Evolutionary conservation across 2,888 invertebrate genomes (phyloP), one percentile per base, ranked within the genome.

Genomic region (Imbricaverruca yamaguchii): DNA sequence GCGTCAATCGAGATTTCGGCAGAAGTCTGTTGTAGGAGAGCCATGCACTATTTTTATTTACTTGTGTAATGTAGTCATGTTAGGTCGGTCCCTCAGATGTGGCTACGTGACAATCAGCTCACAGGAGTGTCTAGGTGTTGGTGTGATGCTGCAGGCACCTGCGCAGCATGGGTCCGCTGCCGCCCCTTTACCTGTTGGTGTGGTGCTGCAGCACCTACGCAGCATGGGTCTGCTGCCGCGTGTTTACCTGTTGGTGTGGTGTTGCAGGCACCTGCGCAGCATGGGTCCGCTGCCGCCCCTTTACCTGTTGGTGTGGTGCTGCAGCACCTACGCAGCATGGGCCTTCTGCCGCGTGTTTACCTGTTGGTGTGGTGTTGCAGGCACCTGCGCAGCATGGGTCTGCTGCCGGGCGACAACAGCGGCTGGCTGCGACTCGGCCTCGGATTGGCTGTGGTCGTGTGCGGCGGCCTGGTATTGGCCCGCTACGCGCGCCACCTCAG

Each of bases 401-500:
- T 59, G 11, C 59, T 59, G 65, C 23, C 65, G 15, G 8, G 65
- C 11, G 65, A 79, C 59, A 79, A 79, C 57, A 23, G 57, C 13
- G 79, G 79, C 59, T 79, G 74, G 74, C 18, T 74, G 74, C 53
- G 55, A 18, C 74, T 74, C 74, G 79, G 79, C 57, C 13, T 79
- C 57, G 79, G 79, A 79, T 79, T 79, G 79, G 79, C 79, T 13
- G 79, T 25, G 13, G 57, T 23, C 10, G 56, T 57, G 57, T 79
- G 79, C 18, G 79, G 57, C 57, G 79, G 79, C 79, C 15, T 79
- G 13, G 23, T 79, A 57, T 79, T 79, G 79, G 79, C 25, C 79
- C 79, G 79, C 79, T 79, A 79, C 79, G 79, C 79, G 53, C 74
- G 74, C 18, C 55, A 55, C 55, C 18, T 55, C 15, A 21, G 11